Evolutionary conservation across 2,797 vertebrate genomes (phyloP), one percentile per base, ranked within the genome.

Genomic region (Ficedula albicollis): DNA sequence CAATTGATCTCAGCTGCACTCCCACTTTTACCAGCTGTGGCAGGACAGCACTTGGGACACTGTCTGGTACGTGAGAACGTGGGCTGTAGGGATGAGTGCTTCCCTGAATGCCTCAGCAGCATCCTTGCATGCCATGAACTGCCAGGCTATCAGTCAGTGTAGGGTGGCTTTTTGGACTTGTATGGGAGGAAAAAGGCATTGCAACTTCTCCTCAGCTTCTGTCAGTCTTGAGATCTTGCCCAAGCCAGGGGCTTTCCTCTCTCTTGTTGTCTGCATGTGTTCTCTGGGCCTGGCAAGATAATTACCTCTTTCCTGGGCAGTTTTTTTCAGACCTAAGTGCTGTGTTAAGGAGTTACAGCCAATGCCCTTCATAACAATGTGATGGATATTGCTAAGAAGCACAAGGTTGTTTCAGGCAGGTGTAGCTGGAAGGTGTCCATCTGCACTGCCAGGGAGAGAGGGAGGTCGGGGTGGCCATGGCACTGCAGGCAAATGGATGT

Each of bases 1-100:
- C 18, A 54, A 1, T 43, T 59, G 7, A 21, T 10, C 34, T 90
- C 59, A 49, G 55, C 34, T 85, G 63, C 39, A 13, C 14, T 64
- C 18, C 10, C 12, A 21, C 14, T 12, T 3, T 1, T 48, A 13
- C 36, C 11, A 26, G n/a, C 15, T 17, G 16, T 36, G 46, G 14
- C 13, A n/a, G 21, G 36, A 17, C 39, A 78, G 13, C n/a, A 25
- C 29, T 3, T 6, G 13, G 44, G 14, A 21, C 48, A 11, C 14
- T 1, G 1, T 62, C 30, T 73, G 6, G 5, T 12, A 15, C 0
- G 0, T 15, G 26, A 67, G 13, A 64, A 9, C 4, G 23, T 10
- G 12, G 10, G 4, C 34, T 69, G 30, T 32, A 11, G 46, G 46
- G 22, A 25, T 0, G 7, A 36, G 7, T 7, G 15, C 22, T 78